Evolutionary conservation across 1,140 invertebrate genomes (phyloP), one percentile per base, ranked within the genome.

Genomic region (Limonius californicus): DNA sequence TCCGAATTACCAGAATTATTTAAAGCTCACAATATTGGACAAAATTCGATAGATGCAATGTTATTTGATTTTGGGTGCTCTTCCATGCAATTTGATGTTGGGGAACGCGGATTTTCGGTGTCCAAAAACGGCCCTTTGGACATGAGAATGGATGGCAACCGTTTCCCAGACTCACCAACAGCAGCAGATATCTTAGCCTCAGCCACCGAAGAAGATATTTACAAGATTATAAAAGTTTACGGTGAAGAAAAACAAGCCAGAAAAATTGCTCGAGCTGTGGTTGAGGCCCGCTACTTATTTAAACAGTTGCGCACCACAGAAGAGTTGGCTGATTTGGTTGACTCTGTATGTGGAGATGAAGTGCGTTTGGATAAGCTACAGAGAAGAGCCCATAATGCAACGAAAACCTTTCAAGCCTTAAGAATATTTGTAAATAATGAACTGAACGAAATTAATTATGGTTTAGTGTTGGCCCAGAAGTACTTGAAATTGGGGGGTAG

Each of bases 361-460:
- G 76, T 45, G 62, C 70, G 82, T 67, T 59, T 83, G 21, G 92
- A 97, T 75, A 89, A 88, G 77, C 72, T 94, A 23, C 82, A 87
- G 39, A 81, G 91, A 68, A 83, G 81, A n/a, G 75, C 87, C 4
- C 94, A 97, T 74, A 81, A 83, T 63, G 95, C 95, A 0, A 96
- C 92, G 1, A 95, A 94, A 83, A 88, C 92, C 0, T 98, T 98
- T 80, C 93, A 96, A 81, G 95, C 95, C 0, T 75, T 99, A 58
- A 80, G 95, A 68, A 97, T 98, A 65, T 97, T 98, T 80, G 92
- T 98, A 0, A 99, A 99, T 75, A 92, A 99, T 78, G 95, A 99
- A 80, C 77, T 98, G 0, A 98, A 98, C 78, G 95, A 98, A 82
- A 84, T 98, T 2, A 93, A 97, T 80, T 92, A 92, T 78, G 95